Evolutionary conservation across 2,797 vertebrate genomes (phyloP).

Genomic region (Sebastes dallii): DNA sequence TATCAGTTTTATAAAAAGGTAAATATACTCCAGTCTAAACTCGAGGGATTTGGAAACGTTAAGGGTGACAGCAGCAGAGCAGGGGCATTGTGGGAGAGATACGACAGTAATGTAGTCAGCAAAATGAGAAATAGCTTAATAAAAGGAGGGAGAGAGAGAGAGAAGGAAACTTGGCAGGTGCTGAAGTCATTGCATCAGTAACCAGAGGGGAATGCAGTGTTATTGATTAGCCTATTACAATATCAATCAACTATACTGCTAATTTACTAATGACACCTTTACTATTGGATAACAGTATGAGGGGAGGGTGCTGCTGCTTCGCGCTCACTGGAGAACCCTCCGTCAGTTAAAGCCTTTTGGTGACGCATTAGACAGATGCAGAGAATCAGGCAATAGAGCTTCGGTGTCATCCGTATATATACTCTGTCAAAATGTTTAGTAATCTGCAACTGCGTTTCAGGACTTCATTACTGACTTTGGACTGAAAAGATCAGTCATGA

Average conservation of each 20-base stretch:
- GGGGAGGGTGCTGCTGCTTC: background rate
- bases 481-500: background rate
- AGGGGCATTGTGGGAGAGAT: slow-evolving; percentile 33
- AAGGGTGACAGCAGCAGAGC: slow-evolving; percentile 13
- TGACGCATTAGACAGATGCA: background rate
- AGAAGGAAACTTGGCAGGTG: slow-evolving; percentile 41
- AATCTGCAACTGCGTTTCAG: background rate
- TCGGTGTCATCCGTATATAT: background rate
- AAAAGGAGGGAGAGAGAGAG: slow-evolving; percentile 20
- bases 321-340: background rate
- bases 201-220: slow-evolving; percentile 46
- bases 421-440: background rate
- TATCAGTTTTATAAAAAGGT: slow-evolving; percentile 38
- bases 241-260: slow-evolving; percentile 62
- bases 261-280: slow-evolving; percentile 72
- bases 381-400: background rate
- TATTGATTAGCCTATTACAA: slow-evolving; percentile 61
- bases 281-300: slow-evolving; percentile 12
- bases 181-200: slow-evolving; percentile 47
- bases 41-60: slow-evolving; percentile 9
- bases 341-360: background rate
- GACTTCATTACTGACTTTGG: too few relatives aligned
- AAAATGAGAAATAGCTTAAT: slow-evolving; percentile 62
- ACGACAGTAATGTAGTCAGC: slow-evolving; percentile 52
- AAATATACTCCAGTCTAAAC: slow-evolving; percentile 26